Conservation (phyloP, 2,113 vertebrate genomes). For the Grammomys dolichurus region DNA sequence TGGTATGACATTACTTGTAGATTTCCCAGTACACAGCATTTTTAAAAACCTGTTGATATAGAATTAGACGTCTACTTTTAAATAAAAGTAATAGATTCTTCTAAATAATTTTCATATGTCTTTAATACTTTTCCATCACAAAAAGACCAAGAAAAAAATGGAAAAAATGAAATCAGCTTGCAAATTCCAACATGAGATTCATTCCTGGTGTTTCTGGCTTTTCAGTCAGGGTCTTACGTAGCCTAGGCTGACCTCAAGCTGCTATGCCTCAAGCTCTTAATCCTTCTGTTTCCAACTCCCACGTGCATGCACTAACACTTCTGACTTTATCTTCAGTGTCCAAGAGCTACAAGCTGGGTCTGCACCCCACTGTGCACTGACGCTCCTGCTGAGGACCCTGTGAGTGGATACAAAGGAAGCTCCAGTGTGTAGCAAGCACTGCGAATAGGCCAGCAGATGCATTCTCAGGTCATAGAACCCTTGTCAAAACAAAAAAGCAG, state of each 20-base stretch:
- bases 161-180: not conserved
- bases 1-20: not conserved
- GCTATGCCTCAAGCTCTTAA: not conserved
- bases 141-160: not conserved
- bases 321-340: not conserved
- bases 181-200: not conserved
- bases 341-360: not conserved
- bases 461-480: not conserved
- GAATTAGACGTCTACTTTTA: not conserved
- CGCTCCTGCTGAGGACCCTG: not conserved
- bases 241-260: not conserved
- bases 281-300: not conserved
- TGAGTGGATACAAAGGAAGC: not conserved
- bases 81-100: not conserved
- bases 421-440: not conserved
- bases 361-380: not conserved
- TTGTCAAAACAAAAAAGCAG: conserved; percentile 33
- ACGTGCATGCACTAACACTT: not conserved
- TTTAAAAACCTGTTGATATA: not conserved
- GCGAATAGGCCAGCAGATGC: not conserved
- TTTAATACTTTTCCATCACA: not conserved
- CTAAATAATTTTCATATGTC: not conserved
- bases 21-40: not conserved
- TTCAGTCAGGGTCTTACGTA: not conserved
- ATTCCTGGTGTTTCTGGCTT: not conserved